These are phyloP conservation scores for Agraylea sexmaculata DNA, from an alignment of 1,140 invertebrate genomes.

Conservation along the genomic window DNA sequence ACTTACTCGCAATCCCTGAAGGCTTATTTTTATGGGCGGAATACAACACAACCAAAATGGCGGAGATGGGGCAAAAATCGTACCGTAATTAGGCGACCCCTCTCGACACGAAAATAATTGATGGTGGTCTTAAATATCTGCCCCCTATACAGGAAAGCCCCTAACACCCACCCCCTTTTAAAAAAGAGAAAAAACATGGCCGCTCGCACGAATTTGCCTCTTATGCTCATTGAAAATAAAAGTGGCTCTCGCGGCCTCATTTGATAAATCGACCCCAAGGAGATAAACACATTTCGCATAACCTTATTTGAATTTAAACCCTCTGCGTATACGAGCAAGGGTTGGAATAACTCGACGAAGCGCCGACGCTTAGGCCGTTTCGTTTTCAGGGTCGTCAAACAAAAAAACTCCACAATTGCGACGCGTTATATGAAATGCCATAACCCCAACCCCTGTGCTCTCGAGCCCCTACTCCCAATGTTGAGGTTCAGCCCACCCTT, in stretches of 20 bases:
- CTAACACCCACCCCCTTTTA: conserved; percentile 8
- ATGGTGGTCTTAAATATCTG: conserved; percentile 22
- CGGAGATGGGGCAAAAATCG: conserved; percentile 13
- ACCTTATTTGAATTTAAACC: no score
- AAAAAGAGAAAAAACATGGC: conserved; percentile 13
- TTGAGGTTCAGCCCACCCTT: background rate
- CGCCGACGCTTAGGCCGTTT: conserved; percentile 2
- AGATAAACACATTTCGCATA: no score
- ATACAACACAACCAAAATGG: background rate
- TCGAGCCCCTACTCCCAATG: background rate
- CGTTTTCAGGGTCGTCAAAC: conserved; percentile 7
- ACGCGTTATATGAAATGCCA: conserved; percentile 21
- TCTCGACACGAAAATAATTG: conserved; percentile 18
- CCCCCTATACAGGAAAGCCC: conserved; percentile 16
- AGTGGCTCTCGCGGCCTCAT: conserved; percentile 19
- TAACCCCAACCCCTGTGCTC: no score
- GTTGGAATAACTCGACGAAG: no score
- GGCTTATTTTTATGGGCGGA: no score
- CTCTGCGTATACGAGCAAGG: no score
- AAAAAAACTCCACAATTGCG: conserved; percentile 20
- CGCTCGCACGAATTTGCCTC: conserved; percentile 4
- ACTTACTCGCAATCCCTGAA: no score
- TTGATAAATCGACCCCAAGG: conserved; percentile 23
- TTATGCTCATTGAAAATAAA: conserved; percentile 9
- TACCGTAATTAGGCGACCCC: conserved; percentile 10